Evolutionary conservation across 1,140 invertebrate species (phyloP), one percentile per base, ranked within the genome.

Genomic region (Drosophila seguyi): DNA sequence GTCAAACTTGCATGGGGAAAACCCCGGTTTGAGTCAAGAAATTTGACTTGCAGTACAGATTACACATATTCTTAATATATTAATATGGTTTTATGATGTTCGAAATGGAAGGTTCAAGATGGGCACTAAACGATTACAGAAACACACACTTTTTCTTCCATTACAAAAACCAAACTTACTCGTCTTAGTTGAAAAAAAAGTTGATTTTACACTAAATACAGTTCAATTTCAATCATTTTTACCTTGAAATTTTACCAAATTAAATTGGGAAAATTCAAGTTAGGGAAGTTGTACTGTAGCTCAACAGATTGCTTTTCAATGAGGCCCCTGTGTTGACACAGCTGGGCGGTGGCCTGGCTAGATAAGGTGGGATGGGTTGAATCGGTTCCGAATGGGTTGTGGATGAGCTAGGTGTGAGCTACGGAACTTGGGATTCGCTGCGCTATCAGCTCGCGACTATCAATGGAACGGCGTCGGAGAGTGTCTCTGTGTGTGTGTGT

Each of bases 281-380:
- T 20, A 39, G 3, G 4, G 8, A 66, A 20, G 31, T 27, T 68
- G n/a, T 8, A 18, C 61, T 50, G 60, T 52, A 36, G 4, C 6
- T 8, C 16, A 18, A 36, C 50, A 38, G 22, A 39, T 55, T 75
- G 25, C 67, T 77, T 52, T 69, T 47, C 42, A 61, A 55, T 68
- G 73, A 67, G 55, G 25, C 55, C 36, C 31, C 44, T 87, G 65
- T 87, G 65, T 87, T 87, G 67, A 88, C 84, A 87, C 84, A 87
- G 84, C 84, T 87, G 81, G 47, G 56, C 56, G 39, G 59, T 53
- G 34, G 36, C 20, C 14, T 27, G 22, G 1, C n/a, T 38, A 42
- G 18, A 34, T 38, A 27, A n/a, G 38, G 14, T 53, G 31, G 38
- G n/a, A n/a, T 22, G 52, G 20, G 34, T 25, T n/a, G 20, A 36